Evolutionary conservation across 2,888 invertebrate genomes (phyloP).

Genomic region (Troglohyphantes excavatus): DNA sequence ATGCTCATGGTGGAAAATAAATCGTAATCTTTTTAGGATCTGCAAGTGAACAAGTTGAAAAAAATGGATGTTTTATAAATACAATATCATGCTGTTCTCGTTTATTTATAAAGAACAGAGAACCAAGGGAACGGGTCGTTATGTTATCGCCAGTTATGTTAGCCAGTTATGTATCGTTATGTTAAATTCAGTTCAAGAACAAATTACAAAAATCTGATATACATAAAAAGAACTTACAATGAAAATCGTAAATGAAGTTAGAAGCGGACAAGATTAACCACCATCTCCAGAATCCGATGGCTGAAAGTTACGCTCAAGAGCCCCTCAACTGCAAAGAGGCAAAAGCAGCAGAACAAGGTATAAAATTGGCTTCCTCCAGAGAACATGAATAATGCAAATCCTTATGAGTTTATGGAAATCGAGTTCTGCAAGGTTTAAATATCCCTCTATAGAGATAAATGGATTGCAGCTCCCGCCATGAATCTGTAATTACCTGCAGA

Average conservation of each 20-base stretch:
- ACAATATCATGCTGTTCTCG: too few relatives aligned
- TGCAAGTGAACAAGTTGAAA: too few relatives aligned
- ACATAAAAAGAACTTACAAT: neutral
- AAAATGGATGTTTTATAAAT: too few relatives aligned
- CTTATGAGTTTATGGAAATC: conserved; percentile 21
- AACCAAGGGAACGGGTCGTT: too few relatives aligned
- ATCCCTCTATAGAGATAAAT: conserved; percentile 12
- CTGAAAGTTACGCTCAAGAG: neutral
- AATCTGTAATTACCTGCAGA: conserved; percentile 14
- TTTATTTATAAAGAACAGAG: too few relatives aligned
- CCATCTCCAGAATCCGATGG: neutral
- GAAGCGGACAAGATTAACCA: neutral
- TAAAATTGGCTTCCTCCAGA: conserved; percentile 11
- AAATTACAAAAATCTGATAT: too few relatives aligned
- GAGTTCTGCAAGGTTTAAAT: too few relatives aligned
- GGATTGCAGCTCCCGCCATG: conserved; percentile 11
- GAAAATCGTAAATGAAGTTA: neutral
- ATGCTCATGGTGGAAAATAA: too few relatives aligned
- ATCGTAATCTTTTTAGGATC: too few relatives aligned
- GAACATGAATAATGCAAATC: conserved; percentile 26
- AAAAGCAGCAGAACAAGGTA: neutral
- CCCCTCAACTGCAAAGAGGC: neutral
- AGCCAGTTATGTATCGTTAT: too few relatives aligned
- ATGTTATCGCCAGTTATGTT: too few relatives aligned
- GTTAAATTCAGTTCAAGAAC: too few relatives aligned